Base-by-base conservation (phyloP, 2,797 vertebrate species). In the Muraenolepis orangiensis region DNA sequence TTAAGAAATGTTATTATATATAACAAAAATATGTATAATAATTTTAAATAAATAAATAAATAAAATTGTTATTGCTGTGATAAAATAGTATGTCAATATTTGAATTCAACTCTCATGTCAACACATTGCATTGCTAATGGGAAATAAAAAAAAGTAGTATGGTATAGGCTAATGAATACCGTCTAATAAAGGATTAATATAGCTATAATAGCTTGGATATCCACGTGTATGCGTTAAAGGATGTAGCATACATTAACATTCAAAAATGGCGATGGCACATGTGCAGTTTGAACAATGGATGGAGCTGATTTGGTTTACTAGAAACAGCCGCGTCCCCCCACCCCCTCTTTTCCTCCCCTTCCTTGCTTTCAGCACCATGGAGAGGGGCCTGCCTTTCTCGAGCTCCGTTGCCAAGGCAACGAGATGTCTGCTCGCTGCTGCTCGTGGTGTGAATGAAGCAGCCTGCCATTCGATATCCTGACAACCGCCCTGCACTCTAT, bases 341-440 rank as follows among this genome's bases (percentile, higher is more conserved):
- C 81, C 74, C 77, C n/a, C n/a, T n/a, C n/a, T 46, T 29, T 34
- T 67, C 14, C 74, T 42, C 78, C 10, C 18, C 4, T n/a, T 40
- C 77, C 84, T 69, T 81, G 69, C 20, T 77, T 80, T 86, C 84
- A 87, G 86, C 87, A 87, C 87, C 85, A 87, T 1, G 81, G 87
- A 87, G 87, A 92, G 86, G n/a, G 74, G 85, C 79, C 70, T 74
- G 73, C 81, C 76, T 71, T n/a, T 13, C 14, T 40, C n/a, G 76
- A 76, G 84, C 84, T 61, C 74, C 76, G 93, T 94, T 93, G 84
- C 87, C 86, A 91, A 86, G 89, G 87, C 70, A 77, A 93, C 89
- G 66, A 2, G 72, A 69, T 73, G 81, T 78, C 81, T 79, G 74
- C 16, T 80, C 66, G 64, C 76, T 71, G 80, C 61, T 76, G 84